Percentiles rank a stretch among this genome's conserved stretches.
Conservation (phyloP, 2,113 vertebrate species). For the Sylvietta virens region DNA sequence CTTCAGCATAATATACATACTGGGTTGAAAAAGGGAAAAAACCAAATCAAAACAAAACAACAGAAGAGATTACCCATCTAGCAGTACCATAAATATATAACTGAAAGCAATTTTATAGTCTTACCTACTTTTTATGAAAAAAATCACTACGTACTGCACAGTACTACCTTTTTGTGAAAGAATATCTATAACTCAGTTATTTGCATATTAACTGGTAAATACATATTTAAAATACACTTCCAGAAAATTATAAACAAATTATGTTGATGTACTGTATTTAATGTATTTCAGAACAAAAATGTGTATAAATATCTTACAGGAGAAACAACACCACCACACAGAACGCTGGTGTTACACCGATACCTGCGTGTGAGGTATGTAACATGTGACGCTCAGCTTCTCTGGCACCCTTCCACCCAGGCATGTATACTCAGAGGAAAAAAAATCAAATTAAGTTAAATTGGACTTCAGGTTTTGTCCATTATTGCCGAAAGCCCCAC, state of each 20-base stretch:
- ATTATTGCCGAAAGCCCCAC: constrained; percentile 62
- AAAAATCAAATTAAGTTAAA: constrained; percentile 52
- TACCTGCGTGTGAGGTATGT: constrained; percentile 59
- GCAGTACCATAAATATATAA: constrained; percentile 81
- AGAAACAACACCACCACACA: constrained; percentile 62
- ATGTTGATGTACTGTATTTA: constrained; percentile 46
- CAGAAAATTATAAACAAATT: constrained; percentile 68
- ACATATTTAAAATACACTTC: constrained; percentile 75
- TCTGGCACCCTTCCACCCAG: constrained; percentile 58
- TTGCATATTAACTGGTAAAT: constrained; percentile 75
- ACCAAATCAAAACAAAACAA: not conserved
- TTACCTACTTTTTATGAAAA: constrained; percentile 59
- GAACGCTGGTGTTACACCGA: constrained; percentile 65
- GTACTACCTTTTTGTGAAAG: constrained; percentile 63
- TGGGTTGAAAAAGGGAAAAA: constrained; percentile 54
- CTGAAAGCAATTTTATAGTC: constrained; percentile 75
- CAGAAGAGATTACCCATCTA: constrained; percentile 54
- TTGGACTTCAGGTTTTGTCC: constrained; percentile 43
- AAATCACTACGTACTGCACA: constrained; percentile 58
- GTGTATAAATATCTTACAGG: constrained; percentile 74
- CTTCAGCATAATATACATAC: constrained; percentile 76
- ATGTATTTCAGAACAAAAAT: constrained; percentile 46
- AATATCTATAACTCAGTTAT: constrained; percentile 73
- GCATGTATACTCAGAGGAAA: constrained; percentile 41
- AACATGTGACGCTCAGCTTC: constrained; percentile 47